phyloP scores from a whole-genome alignment of 92 coral and sea anemone species.

The Epizoanthus illoricatus region DNA sequence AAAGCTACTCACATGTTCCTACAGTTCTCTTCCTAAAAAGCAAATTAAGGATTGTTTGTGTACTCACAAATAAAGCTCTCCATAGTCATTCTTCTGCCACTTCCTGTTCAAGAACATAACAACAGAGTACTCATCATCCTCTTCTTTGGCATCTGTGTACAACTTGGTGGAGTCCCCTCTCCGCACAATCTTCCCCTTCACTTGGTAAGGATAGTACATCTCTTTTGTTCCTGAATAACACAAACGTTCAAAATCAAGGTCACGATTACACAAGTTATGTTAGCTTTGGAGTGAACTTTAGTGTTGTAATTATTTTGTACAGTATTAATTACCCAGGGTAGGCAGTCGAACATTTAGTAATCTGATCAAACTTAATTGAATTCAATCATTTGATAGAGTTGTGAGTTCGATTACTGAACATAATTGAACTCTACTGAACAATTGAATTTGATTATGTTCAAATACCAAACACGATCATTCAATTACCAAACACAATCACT shows the following conservation, averaged over 20 bases:
- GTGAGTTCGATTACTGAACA: too few relatives aligned
- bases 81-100: conserved; percentile 92
- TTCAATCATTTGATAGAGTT: too few relatives aligned
- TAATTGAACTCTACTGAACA: too few relatives aligned
- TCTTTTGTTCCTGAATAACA: conserved; percentile 41
- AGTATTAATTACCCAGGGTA: too few relatives aligned
- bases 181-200: conserved; percentile 76
- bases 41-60: background rate
- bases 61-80: conserved; percentile 95
- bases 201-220: conserved; percentile 78
- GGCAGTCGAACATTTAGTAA: too few relatives aligned
- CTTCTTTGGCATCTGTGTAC: conserved; percentile 64
- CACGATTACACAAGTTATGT: background rate
- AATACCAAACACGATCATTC: too few relatives aligned
- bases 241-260: background rate
- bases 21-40: background rate
- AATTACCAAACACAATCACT: too few relatives aligned
- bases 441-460: too few relatives aligned
- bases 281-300: background rate
- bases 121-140: conserved; percentile 80
- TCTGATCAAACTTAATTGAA: too few relatives aligned
- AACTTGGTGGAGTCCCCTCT: conserved; percentile 87
- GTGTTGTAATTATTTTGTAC: too few relatives aligned
- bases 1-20: too few relatives aligned
- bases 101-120: conserved; percentile 73